Evolutionary conservation across 2,888 invertebrate species (phyloP).

Genomic region (Stomorhina lunata): DNA sequence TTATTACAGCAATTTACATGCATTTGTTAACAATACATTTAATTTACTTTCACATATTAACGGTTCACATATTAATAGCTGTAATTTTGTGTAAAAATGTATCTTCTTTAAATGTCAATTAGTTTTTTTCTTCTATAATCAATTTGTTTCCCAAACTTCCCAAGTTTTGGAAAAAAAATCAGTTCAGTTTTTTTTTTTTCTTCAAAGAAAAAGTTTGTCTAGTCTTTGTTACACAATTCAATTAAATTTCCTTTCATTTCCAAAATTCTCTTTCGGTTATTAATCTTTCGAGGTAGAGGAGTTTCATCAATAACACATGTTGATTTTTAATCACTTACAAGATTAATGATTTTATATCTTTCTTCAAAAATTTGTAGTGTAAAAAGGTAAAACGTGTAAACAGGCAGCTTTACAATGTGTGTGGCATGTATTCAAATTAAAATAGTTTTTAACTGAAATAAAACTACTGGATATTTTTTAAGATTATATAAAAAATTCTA

Average conservation of each 20-base stretch:
- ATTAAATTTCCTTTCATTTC: too few species aligned
- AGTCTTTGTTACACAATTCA: too few species aligned
- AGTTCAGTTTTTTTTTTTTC: too few species aligned
- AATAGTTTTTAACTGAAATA: background rate
- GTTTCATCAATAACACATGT: background rate
- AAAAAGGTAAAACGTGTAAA: background rate
- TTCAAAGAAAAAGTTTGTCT: too few species aligned
- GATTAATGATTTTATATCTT: background rate
- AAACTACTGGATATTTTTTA: background rate
- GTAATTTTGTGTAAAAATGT: background rate
- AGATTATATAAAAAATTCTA: too few species aligned
- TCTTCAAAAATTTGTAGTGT: too few species aligned
- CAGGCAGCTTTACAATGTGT: background rate
- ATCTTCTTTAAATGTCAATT: conserved; percentile 42
- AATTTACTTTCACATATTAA: conserved; percentile 53
- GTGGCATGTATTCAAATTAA: background rate
- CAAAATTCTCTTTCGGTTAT: too few species aligned
- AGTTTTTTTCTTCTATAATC: conserved; percentile 27
- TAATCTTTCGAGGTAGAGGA: too few species aligned
- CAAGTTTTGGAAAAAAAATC: background rate
- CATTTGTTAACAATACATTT: conserved; percentile 4
- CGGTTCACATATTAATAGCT: too few species aligned
- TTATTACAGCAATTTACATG: background rate
- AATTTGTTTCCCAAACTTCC: background rate
- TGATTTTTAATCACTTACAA: background rate